Conservation (phyloP, 2,113 vertebrate species). For the Bagarius yarrelli region DNA sequence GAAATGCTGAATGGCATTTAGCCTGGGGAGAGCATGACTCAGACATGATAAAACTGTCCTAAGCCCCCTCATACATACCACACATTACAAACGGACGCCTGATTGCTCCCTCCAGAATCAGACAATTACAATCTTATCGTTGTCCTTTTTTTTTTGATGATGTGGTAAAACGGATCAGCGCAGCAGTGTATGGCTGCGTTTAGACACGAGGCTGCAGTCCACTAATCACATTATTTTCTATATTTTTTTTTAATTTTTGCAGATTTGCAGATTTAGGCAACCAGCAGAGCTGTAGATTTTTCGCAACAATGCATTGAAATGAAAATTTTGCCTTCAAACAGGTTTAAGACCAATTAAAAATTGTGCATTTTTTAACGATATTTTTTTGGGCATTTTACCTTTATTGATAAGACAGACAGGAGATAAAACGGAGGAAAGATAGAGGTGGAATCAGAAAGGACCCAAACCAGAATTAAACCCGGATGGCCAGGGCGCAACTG, state of each 20-base stretch:
- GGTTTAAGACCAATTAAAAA: no score
- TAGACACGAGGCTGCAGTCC: background rate
- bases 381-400: no score
- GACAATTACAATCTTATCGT: conserved; percentile 26
- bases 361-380: no score
- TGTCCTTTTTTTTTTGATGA: conserved; percentile 28
- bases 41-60: conserved; percentile 31
- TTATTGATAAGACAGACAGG: no score
- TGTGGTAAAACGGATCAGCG: background rate
- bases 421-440: no score
- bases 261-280: conserved; percentile 13
- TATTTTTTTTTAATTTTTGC: conserved; percentile 2
- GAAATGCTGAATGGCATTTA: conserved; percentile 50
- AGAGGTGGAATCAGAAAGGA: no score
- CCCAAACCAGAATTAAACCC: no score
- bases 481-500: no score
- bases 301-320: background rate
- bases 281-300: conserved; percentile 12
- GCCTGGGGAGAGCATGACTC: conserved; percentile 45
- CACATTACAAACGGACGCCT: conserved; percentile 42
- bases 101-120: conserved; percentile 33
- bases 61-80: conserved; percentile 27
- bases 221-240: conserved; percentile 9
- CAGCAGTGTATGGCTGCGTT: background rate
- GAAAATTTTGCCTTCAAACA: background rate